Evolutionary conservation across 2,888 invertebrate species (phyloP).

Genomic region (Callyntrura sp.): DNA sequence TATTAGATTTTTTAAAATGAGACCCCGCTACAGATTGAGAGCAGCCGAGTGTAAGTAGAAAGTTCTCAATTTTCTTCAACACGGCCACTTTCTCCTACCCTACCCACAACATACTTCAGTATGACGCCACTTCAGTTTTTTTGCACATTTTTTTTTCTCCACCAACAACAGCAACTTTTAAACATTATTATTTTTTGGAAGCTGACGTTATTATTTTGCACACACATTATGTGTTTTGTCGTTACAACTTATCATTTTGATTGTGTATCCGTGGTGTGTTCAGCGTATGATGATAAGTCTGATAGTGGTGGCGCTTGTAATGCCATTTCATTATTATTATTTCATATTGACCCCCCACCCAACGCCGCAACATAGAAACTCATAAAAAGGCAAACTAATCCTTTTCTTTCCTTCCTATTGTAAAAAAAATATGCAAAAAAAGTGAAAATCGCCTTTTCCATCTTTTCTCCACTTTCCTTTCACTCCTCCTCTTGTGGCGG

Average conservation of each 20-base stretch:
- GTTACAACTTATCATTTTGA: constrained; percentile 50
- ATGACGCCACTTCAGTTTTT: constrained; percentile 10
- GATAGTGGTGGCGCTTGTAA: constrained; percentile 17
- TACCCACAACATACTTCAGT: background rate
- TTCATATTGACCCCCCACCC: background rate
- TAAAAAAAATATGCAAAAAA: constrained; percentile 29
- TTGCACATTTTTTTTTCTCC: constrained; percentile 8
- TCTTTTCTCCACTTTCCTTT: background rate
- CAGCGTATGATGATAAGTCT: background rate
- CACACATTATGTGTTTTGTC: constrained; percentile 31
- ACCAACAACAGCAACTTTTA: background rate
- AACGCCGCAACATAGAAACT: constrained; percentile 13
- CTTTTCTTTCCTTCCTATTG: background rate
- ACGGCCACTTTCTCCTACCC: background rate
- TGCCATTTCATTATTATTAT: constrained; percentile 40
- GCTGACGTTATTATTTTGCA: constrained; percentile 48
- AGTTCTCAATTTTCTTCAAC: constrained; percentile 16
- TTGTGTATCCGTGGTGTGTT: background rate
- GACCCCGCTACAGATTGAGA: background rate
- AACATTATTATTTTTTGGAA: constrained; percentile 36
- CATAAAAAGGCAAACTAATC: constrained; percentile 9
- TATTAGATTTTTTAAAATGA: constrained; percentile 53
- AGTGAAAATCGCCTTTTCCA: constrained; percentile 17
- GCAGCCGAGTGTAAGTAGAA: background rate
- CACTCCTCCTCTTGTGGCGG: background rate